A percentile compares a stretch with the other conserved stretches of the same genome.
phyloP scores from a whole-genome alignment of 2,888 invertebrate genomes.

The Amiota communis region DNA sequence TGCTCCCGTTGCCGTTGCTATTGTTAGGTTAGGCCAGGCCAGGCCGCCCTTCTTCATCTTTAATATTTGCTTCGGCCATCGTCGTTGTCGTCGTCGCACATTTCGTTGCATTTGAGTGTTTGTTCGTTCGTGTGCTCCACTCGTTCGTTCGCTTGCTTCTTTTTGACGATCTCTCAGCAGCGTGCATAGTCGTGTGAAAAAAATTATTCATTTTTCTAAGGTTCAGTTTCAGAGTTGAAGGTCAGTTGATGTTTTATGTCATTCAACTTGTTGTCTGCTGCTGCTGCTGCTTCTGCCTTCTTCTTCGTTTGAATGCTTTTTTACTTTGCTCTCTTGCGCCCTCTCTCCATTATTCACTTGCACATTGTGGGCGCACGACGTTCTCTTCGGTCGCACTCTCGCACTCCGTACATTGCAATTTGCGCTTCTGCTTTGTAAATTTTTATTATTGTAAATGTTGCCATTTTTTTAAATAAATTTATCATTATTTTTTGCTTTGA shows the following conservation, averaged over 20 bases:
- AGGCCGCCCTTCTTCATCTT: no score
- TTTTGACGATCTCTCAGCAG: not conserved
- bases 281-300: not conserved
- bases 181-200: conserved; percentile 50
- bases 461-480: not conserved
- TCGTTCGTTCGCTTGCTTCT: conserved; percentile 5
- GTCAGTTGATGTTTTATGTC: conserved; percentile 74
- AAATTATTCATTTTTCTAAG: conserved; percentile 72
- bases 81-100: not conserved
- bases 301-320: conserved; percentile 11
- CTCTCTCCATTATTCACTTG: not conserved
- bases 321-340: not conserved
- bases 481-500: not conserved
- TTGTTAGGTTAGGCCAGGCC: no score
- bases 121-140: not conserved
- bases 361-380: conserved; percentile 29
- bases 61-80: no score
- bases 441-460: conserved; percentile 13
- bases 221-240: conserved; percentile 73
- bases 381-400: conserved; percentile 31
- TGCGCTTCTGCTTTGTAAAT: conserved; percentile 3
- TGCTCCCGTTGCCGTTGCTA: no score
- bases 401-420: not conserved
- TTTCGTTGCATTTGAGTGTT: not conserved
- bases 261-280: conserved; percentile 69